Evolutionary conservation across 1,140 invertebrate genomes (phyloP).

Genomic region (Drosophila albomicans): DNA sequence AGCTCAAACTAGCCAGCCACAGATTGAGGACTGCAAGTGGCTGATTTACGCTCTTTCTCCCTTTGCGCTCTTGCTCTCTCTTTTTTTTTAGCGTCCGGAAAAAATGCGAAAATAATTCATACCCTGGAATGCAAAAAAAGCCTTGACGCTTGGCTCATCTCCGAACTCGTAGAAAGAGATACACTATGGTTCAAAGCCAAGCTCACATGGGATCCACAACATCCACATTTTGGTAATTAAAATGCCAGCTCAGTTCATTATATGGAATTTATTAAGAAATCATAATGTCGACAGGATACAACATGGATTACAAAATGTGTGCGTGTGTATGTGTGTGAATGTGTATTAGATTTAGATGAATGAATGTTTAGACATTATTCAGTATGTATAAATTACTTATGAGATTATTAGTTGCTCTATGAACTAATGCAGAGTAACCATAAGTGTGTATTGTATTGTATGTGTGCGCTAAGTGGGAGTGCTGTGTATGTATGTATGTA

Average conservation of each 20-base stretch:
- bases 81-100: background rate
- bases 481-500: slow-evolving; percentile 36
- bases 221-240: background rate
- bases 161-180: no score
- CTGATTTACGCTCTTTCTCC: slow-evolving; percentile 15
- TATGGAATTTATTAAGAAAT: slow-evolving; percentile 76
- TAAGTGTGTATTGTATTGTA: slow-evolving; percentile 19
- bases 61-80: background rate
- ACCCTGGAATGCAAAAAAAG: background rate
- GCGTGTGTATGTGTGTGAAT: slow-evolving; percentile 41
- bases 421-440: slow-evolving; percentile 68
- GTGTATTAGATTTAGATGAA: slow-evolving; percentile 51
- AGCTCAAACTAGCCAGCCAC: slow-evolving; percentile 63
- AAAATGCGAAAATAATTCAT: background rate
- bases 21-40: slow-evolving; percentile 17
- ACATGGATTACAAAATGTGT: slow-evolving; percentile 63
- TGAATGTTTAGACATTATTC: slow-evolving; percentile 56
- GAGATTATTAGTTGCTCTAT: slow-evolving; percentile 76
- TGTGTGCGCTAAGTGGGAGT: background rate
- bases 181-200: background rate
- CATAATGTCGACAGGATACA: slow-evolving; percentile 72
- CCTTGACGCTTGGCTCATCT: no score
- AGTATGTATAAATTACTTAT: slow-evolving; percentile 77
- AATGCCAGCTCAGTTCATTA: slow-evolving; percentile 26
- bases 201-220: background rate